Conservation (phyloP, 1,140 invertebrate genomes). For the Mercenaria mercenaria region DNA sequence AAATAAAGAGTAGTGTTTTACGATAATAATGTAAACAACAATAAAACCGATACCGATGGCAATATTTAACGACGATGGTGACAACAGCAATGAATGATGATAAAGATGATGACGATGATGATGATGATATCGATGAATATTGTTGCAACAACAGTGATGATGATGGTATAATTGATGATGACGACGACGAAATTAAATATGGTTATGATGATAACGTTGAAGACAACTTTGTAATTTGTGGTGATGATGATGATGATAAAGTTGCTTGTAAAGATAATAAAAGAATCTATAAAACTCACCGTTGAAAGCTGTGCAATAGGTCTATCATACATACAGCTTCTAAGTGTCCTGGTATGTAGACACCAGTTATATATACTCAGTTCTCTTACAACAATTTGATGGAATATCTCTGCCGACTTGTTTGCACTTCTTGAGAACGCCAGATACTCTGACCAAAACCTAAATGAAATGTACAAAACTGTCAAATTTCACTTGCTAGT, state of each 20-base stretch:
- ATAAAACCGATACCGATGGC: no score
- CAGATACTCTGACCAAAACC: slow-evolving; percentile 44
- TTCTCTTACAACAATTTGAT: background rate
- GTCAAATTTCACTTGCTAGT: no score
- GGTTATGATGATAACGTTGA: background rate
- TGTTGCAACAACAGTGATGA: background rate
- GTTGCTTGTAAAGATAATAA: background rate
- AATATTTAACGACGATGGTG: background rate
- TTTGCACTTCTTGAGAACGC: background rate
- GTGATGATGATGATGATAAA: background rate
- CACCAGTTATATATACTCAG: background rate
- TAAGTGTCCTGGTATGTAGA: background rate
- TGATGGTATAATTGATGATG: background rate
- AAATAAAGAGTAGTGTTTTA: no score
- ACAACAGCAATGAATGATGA: background rate
- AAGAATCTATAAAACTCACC: background rate
- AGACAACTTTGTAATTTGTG: no score
- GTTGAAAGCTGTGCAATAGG: background rate
- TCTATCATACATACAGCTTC: slow-evolving; percentile 11
- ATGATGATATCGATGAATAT: background rate
- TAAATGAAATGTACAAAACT: no score
- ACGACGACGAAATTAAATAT: background rate
- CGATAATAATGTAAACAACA: no score
- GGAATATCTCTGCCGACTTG: background rate
- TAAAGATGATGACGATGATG: background rate